Evolutionary conservation across 1,140 invertebrate species (phyloP), one percentile per base, ranked within the genome.

Genomic region (Nomia melanderi): DNA sequence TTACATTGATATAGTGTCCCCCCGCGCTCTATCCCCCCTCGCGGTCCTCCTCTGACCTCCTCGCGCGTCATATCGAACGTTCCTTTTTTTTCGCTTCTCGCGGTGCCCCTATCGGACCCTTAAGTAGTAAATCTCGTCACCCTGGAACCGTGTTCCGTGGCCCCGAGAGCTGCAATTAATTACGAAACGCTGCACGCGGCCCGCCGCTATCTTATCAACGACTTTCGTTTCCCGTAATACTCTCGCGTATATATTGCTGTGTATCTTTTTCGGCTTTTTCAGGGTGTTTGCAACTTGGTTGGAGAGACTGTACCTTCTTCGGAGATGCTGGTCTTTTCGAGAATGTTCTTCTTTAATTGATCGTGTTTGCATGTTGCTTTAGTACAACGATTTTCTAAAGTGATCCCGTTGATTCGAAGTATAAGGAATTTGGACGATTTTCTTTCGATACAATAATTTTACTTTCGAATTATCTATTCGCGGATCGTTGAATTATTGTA

Each of bases 1-100:
- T 87, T 87, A 87, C 83, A 86, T 86, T 87, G 86, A 87, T 86
- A 86, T 85, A 83, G 80, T 86, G 80, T 81, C 76, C 31, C 70
- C 39, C 29, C 31, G 44, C 44, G 47, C 74, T 20, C 36, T 60
- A 53, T 63, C 64, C 66, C 57, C 78, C 27, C 41, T 23, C 27
- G 11, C 56, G 14, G n/a, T 31, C 47, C 20, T 31, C 7, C n/a
- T 64, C 57, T 62, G 1, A n/a, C n/a, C 8, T 25, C 27, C 27
- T 17, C 7, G n/a, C 25, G 27, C 76, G 66, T 20, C 47, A 41
- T 50, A 62, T 65, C 12, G 31, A 20, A 39, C 47, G 53, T 79
- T 76, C n/a, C n/a, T 79, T 39, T 23, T 53, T 53, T 25, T 2
- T 9, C 50, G 9, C 27, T 27, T 5, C 54, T 41, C 57, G 36